phyloP scores from a whole-genome alignment of 2,797 vertebrate genomes.

The Antrozous pallidus region DNA sequence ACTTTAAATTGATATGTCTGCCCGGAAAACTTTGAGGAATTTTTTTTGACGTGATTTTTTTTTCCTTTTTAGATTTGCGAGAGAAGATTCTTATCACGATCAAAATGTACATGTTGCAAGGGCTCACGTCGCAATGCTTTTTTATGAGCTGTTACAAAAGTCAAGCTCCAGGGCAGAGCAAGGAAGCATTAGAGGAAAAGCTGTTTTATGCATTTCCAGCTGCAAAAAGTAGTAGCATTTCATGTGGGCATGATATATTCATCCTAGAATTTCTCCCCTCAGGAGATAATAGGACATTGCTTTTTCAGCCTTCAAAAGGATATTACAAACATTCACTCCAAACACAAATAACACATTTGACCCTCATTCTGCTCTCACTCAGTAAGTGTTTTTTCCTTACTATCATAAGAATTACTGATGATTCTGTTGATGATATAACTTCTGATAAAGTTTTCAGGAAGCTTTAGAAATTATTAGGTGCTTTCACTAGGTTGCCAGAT shows the following conservation, averaged over 20 bases:
- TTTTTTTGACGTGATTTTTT: slow-evolving; percentile 12
- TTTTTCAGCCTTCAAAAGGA: slow-evolving; percentile 42
- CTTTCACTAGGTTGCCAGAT: slow-evolving; percentile 38
- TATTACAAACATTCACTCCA: slow-evolving; percentile 4
- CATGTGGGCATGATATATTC: not conserved
- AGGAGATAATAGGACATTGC: slow-evolving; percentile 38
- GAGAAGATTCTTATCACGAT: slow-evolving; percentile 1
- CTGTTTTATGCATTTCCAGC: slow-evolving; percentile 45
- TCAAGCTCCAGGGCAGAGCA: slow-evolving; percentile 41
- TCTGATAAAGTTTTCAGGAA: slow-evolving; percentile 26
- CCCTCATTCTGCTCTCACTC: slow-evolving; percentile 36
- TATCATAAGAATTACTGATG: slow-evolving; percentile 20
- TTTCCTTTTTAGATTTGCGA: not conserved
- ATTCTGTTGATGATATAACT: slow-evolving; percentile 39
- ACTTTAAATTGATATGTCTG: not conserved
- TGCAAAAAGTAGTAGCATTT: slow-evolving; percentile 36
- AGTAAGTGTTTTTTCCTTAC: not conserved
- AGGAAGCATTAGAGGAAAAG: slow-evolving; percentile 4
- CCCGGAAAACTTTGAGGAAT: not conserved
- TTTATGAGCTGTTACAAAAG: slow-evolving; percentile 45
- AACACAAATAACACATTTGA: slow-evolving; percentile 18
- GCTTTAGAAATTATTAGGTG: slow-evolving; percentile 54
- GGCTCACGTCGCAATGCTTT: not conserved
- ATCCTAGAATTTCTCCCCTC: slow-evolving; percentile 50
- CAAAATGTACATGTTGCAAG: not conserved